Conservation (phyloP, 2,797 vertebrate genomes). For the Streptopelia turtur region DNA sequence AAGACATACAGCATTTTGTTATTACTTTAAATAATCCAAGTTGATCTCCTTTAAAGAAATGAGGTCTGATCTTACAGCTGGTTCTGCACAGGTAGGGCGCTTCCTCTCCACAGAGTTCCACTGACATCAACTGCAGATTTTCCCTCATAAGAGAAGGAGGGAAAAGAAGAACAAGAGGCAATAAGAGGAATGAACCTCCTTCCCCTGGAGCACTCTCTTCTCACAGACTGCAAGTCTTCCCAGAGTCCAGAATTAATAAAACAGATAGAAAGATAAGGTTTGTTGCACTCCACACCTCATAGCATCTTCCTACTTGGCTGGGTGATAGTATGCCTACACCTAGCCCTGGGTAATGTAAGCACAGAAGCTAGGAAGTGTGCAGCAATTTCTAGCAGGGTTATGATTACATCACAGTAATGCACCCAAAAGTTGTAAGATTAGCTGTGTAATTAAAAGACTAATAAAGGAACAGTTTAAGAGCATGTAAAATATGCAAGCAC, state of each 20-base stretch:
- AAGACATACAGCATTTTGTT: conserved; percentile 34
- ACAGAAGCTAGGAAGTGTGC: neutral
- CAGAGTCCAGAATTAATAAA: conserved; percentile 18
- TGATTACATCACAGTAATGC: conserved; percentile 25
- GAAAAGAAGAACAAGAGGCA: neutral
- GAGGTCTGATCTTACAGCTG: neutral
- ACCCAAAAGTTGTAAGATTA: neutral
- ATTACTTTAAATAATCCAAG: conserved; percentile 48
- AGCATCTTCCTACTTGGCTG: neutral
- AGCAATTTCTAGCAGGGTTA: neutral
- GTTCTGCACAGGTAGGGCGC: neutral
- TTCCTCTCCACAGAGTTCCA: neutral
- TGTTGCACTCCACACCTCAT: neutral
- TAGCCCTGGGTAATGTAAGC: conserved; percentile 22
- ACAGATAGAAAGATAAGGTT: neutral
- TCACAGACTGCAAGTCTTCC: neutral
- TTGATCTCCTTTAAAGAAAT: conserved; percentile 30
- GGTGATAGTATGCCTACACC: neutral
- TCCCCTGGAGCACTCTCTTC: neutral
- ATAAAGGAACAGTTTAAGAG: conserved; percentile 9
- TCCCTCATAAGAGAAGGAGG: neutral
- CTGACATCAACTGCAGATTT: neutral
- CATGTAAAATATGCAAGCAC: neutral
- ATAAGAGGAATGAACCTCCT: neutral
- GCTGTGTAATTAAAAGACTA: neutral